A percentile compares a stretch with the other conserved stretches of the same genome.
These are phyloP conservation scores for Crocidura indochinensis DNA, from an alignment of 2,797 vertebrate species.

Conservation along the genomic window DNA sequence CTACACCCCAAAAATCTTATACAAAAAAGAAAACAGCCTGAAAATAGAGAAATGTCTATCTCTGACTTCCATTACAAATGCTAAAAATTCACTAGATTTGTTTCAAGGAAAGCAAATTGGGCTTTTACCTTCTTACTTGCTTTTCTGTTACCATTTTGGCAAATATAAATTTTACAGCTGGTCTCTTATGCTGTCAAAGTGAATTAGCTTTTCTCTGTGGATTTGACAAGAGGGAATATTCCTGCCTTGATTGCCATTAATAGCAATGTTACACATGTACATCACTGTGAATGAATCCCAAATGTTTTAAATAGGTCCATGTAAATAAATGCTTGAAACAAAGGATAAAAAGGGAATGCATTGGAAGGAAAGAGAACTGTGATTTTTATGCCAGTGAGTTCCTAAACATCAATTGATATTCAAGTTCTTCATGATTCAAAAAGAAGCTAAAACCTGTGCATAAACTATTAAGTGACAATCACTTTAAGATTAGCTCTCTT, in stretches of 20 bases:
- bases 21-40: neutral
- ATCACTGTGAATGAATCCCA: constrained; percentile 79
- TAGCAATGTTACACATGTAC: constrained; percentile 79
- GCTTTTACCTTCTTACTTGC: constrained; percentile 66
- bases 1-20: no score
- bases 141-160: constrained; percentile 73
- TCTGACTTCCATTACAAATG: constrained; percentile 43
- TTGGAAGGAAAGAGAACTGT: constrained; percentile 30
- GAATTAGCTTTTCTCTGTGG: constrained; percentile 78
- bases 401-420: constrained; percentile 70
- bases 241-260: constrained; percentile 81
- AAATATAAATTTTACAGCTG: constrained; percentile 80
- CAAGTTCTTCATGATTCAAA: constrained; percentile 37
- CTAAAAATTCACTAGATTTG: constrained; percentile 56
- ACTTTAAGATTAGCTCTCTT: constrained; percentile 24
- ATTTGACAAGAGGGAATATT: constrained; percentile 80
- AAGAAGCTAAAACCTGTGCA: constrained; percentile 31
- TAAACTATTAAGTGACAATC: constrained; percentile 60
- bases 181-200: constrained; percentile 73
- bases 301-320: constrained; percentile 76
- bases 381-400: constrained; percentile 58
- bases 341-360: constrained; percentile 69
- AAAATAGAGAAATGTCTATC: constrained; percentile 22
- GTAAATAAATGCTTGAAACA: constrained; percentile 72
- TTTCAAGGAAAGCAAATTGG: constrained; percentile 69